These are phyloP conservation scores for Leucoma salicis DNA, from an alignment of 2,888 invertebrate species.

Conservation along the genomic window DNA sequence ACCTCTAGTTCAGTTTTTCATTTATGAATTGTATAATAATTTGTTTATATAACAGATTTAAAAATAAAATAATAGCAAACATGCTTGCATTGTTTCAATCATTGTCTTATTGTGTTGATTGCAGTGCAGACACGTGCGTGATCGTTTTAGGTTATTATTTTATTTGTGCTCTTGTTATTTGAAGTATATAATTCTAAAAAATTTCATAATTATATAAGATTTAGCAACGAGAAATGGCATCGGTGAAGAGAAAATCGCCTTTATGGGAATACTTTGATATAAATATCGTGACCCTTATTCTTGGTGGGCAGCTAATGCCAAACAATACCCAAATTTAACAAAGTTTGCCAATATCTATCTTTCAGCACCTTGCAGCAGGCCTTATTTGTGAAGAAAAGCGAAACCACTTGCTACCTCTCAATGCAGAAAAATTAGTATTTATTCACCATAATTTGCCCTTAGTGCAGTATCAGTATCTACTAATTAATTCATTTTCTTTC, in stretches of 20 bases:
- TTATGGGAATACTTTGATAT: constrained; percentile 2
- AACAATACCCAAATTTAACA: constrained; percentile 3
- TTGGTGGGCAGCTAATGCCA: constrained; percentile 4
- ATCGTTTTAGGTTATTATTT: constrained; percentile 2
- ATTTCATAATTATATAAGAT: neutral
- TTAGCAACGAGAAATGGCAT: constrained; percentile 1
- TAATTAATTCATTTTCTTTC: constrained; percentile 1
- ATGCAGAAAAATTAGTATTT: neutral
- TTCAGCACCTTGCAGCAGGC: constrained; percentile 5
- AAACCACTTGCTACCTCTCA: neutral
- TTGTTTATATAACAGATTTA: no score
- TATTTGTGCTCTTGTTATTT: constrained; percentile 1
- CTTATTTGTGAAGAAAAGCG: neutral
- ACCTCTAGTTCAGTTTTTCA: no score
- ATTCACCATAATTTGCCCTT: neutral
- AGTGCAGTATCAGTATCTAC: neutral
- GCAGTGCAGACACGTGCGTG: neutral
- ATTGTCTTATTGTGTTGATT: neutral
- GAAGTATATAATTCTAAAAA: neutral
- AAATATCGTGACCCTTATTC: neutral
- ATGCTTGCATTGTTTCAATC: no score
- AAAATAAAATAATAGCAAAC: no score
- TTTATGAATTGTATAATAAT: no score
- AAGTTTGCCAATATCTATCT: constrained; percentile 8
- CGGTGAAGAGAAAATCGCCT: neutral